Conservation (phyloP, 2,113 vertebrate genomes). For the Eptatretus burgeri region DNA sequence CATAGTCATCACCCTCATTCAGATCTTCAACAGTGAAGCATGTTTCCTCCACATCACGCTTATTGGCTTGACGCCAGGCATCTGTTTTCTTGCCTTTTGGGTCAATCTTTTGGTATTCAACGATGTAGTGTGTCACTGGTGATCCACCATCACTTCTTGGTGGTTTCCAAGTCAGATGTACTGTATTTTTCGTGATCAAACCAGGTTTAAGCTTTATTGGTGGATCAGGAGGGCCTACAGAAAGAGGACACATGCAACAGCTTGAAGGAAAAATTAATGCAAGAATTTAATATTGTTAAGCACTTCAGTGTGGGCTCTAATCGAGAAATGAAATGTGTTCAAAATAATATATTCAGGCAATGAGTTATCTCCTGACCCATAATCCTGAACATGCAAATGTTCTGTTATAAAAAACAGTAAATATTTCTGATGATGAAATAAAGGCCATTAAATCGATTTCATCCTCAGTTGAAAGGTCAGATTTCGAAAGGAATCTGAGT, state of each 20-base stretch:
- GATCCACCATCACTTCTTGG: slow-evolving; percentile 79
- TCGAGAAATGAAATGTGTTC: too few species aligned
- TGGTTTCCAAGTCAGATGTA: slow-evolving; percentile 60
- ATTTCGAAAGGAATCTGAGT: too few species aligned
- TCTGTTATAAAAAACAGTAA: too few species aligned
- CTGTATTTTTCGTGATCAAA: slow-evolving; percentile 41
- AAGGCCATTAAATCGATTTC: too few species aligned
- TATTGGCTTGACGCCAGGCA: slow-evolving; percentile 67
- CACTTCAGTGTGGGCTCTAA: too few species aligned
- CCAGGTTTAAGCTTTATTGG: slow-evolving; percentile 61
- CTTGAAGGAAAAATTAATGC: too few species aligned
- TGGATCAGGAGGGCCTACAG: slow-evolving; percentile 69
- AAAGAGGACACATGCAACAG: not conserved
- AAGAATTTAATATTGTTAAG: too few species aligned
- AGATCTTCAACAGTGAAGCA: slow-evolving; percentile 72
- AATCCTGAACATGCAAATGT: too few species aligned
- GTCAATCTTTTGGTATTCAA: slow-evolving; percentile 74
- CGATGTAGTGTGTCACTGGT: slow-evolving; percentile 74
- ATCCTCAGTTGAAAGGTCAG: too few species aligned
- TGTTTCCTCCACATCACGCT: slow-evolving; percentile 58
- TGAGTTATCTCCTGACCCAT: too few species aligned
- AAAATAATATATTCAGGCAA: too few species aligned
- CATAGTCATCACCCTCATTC: slow-evolving; percentile 54
- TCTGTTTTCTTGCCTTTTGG: slow-evolving; percentile 48
- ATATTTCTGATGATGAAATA: too few species aligned